Percentiles rank a stretch among this genome's conserved stretches.
Conservation (phyloP, 2,888 invertebrate species). For the Harpagoxenus sublaevis region DNA sequence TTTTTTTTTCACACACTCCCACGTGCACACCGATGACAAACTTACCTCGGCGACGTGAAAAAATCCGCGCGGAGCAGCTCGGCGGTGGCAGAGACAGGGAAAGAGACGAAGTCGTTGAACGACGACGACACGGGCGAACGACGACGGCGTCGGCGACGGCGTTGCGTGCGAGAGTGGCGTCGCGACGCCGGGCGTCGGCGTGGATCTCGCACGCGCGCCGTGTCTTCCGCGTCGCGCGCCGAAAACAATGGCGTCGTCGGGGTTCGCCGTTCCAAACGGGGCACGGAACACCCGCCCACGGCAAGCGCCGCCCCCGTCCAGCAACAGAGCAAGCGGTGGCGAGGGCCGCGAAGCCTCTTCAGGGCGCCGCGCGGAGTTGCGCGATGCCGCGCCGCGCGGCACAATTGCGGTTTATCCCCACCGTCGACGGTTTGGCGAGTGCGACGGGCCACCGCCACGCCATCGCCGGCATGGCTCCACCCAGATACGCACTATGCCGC, state of each 20-base stretch:
- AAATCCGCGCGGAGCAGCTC: slow-evolving; percentile 62
- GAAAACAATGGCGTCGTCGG: slow-evolving; percentile 81
- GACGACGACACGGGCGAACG: slow-evolving; percentile 50
- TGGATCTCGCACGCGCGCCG: slow-evolving; percentile 71
- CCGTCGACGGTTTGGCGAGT: slow-evolving; percentile 27
- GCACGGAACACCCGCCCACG: slow-evolving; percentile 82
- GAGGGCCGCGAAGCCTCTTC: slow-evolving; percentile 65
- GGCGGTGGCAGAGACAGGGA: slow-evolving; percentile 53
- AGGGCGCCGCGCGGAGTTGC: slow-evolving; percentile 34
- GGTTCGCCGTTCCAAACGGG: slow-evolving; percentile 65
- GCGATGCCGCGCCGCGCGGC: slow-evolving; percentile 60
- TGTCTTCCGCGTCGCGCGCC: slow-evolving; percentile 69
- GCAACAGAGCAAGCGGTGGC: slow-evolving; percentile 53
- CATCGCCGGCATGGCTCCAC: slow-evolving; percentile 63
- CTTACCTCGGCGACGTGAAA: slow-evolving; percentile 68
- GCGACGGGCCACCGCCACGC: slow-evolving; percentile 55
- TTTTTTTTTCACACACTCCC: slow-evolving; percentile 33
- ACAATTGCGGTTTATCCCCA: slow-evolving; percentile 51
- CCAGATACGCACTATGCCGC: slow-evolving; percentile 54
- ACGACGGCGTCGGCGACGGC: slow-evolving; percentile 74
- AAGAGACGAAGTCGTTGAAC: slow-evolving; percentile 58
- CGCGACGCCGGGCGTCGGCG: slow-evolving; percentile 80
- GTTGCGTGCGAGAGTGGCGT: slow-evolving; percentile 80
- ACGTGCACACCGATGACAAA: slow-evolving; percentile 43
- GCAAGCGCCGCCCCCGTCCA: slow-evolving; percentile 79